These are phyloP conservation scores for Myotis daubentonii DNA, from an alignment of 2,797 vertebrate species.

Conservation along the genomic window DNA sequence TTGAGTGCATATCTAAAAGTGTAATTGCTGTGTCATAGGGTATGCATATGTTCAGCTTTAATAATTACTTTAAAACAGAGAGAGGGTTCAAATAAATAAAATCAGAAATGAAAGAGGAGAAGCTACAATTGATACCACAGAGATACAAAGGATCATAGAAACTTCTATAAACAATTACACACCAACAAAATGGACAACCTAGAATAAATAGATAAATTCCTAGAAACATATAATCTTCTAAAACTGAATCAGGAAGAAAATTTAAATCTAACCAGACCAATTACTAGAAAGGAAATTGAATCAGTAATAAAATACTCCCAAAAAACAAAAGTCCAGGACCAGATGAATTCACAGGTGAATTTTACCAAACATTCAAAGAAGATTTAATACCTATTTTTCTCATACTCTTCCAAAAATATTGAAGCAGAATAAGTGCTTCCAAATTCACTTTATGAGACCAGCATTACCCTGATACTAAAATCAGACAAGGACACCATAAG, in stretches of 20 bases:
- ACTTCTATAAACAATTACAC: not conserved
- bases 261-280: not conserved
- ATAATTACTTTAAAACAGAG: not conserved
- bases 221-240: not conserved
- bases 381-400: not conserved
- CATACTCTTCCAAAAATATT: too few species aligned
- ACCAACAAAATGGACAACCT: not conserved
- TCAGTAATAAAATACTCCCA: not conserved
- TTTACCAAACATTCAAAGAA: not conserved
- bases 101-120: not conserved
- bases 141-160: not conserved
- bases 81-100: not conserved
- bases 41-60: not conserved
- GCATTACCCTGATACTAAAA: not conserved
- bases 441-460: not conserved
- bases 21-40: not conserved
- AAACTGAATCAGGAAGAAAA: not conserved
- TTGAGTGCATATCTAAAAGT: not conserved
- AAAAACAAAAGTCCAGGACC: not conserved
- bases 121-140: not conserved
- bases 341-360: not conserved
- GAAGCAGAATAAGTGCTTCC: not conserved
- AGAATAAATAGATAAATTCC: not conserved
- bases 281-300: not conserved
- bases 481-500: not conserved